Base-by-base conservation (phyloP, 2,797 vertebrate species). In the Periophthalmus magnuspinnatus region DNA sequence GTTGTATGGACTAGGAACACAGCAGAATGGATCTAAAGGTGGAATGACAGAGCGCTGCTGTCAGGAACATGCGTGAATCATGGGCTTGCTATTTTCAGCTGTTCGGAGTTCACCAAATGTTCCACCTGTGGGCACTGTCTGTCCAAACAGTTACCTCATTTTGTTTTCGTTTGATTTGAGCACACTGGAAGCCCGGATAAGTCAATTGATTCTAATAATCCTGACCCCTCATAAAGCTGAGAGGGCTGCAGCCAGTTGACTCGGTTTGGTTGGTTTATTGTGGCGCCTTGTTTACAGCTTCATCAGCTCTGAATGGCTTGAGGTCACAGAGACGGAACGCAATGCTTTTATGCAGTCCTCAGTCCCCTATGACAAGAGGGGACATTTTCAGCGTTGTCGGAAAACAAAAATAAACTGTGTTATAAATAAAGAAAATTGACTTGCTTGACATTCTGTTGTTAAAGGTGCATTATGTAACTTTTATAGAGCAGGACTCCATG, bases 1-100 rank as follows among this genome's bases (percentile, higher is more conserved):
- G 86, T 85, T 36, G 79, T 86, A 81, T 81, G 81, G 79, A 68
- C 80, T 69, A 48, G 2, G 65, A 70, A 68, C 73, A 19, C 74
- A 48, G 72, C 78, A 78, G 85, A 78, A 84, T 69, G 75, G 78
- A 75, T 78, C 0, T 28, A 66, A 68, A 67, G 79, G 75, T 32
- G 5, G 2, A 67, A 81, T 60, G 90, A 88, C 78, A 80, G 85
- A 89, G 84, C 80, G 73, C 70, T 55, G 48, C 76, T 84, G 79
- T 86, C 81, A 79, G 63, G 60, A 68, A 80, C 80, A 68, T 10
- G 73, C 81, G 63, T 83, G 75, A 86, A 83, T 91, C 81, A 83
- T 77, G 75, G 83, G 68, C 70, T 14, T 70, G 66, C 62, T 76
- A 22, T 81, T 83, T 79, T 68, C 74, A 65, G 63, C 81, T 69